These are phyloP conservation scores for Mylabris phalerata DNA, from an alignment of 1,140 invertebrate genomes.

Conservation along the genomic window DNA sequence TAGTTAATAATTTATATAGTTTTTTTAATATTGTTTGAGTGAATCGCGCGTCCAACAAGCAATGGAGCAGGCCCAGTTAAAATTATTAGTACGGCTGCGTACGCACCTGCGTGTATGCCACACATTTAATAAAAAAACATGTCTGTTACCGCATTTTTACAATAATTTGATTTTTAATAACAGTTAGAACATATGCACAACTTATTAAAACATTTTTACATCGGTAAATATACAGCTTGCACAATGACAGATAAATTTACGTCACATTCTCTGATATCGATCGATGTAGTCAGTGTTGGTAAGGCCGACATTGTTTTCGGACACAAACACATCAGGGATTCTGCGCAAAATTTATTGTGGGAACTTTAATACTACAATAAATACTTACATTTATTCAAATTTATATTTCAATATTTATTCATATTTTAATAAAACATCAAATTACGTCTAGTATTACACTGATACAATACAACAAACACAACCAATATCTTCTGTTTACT, in stretches of 20 bases:
- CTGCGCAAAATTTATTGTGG: neutral
- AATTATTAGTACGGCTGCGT: conserved; percentile 77
- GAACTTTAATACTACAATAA: conserved; percentile 6
- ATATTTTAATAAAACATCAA: neutral
- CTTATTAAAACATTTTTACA: conserved; percentile 31
- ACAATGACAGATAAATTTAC: conserved; percentile 38
- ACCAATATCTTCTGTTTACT: neutral
- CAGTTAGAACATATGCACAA: conserved; percentile 20
- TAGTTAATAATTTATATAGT: too few species aligned
- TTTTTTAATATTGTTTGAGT: conserved; percentile 21
- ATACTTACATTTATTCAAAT: neutral
- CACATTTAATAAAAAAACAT: conserved; percentile 41
- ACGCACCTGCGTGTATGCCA: conserved; percentile 76
- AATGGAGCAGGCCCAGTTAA: conserved; percentile 74
- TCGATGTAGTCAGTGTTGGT: conserved; percentile 35
- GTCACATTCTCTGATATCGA: conserved; percentile 43
- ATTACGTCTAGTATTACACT: neutral
- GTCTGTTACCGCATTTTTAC: conserved; percentile 33
- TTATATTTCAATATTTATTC: neutral
- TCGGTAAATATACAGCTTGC: conserved; percentile 32
- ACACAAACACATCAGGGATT: conserved; percentile 11
- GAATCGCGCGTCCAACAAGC: conserved; percentile 37
- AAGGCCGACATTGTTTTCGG: conserved; percentile 40
- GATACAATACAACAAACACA: neutral
- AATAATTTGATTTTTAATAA: conserved; percentile 23